Percentiles rank a stretch among this genome's conserved stretches.
phyloP scores from a whole-genome alignment of 2,113 vertebrate genomes.

The Solea senegalensis region DNA sequence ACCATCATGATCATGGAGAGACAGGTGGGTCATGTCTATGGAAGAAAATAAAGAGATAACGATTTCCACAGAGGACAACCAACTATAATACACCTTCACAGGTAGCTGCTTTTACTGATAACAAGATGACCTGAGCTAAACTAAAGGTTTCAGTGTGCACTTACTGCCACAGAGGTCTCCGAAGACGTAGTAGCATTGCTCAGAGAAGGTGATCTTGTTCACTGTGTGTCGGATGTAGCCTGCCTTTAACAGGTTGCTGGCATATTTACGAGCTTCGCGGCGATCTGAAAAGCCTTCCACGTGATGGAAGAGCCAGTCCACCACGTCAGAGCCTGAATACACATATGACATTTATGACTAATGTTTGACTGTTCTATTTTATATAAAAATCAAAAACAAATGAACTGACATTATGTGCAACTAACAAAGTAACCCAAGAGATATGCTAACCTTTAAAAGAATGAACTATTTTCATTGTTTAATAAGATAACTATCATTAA shows the following conservation, averaged over 20 bases:
- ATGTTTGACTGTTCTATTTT: background rate
- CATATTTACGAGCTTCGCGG: constrained; percentile 94
- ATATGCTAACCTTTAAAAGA: background rate
- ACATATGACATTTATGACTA: background rate
- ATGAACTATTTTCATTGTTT: background rate
- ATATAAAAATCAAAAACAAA: background rate
- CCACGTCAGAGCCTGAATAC: constrained; percentile 93
- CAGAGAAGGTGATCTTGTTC: constrained; percentile 99
- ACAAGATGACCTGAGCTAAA: background rate
- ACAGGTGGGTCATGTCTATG: constrained; percentile 94
- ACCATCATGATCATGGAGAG: constrained; percentile 95
- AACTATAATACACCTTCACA: background rate
- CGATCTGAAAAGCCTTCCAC: constrained; percentile 97
- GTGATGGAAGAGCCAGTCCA: constrained; percentile 98
- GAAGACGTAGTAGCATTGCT: constrained; percentile 97
- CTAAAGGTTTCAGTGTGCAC: constrained; percentile 25
- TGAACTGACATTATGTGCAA: background rate
- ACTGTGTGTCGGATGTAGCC: constrained; percentile 98
- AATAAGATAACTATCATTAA: background rate
- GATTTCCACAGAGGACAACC: background rate
- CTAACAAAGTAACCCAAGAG: background rate
- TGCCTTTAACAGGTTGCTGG: constrained; percentile 98
- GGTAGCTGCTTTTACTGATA: background rate
- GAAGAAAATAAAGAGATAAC: background rate
- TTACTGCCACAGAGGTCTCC: constrained; percentile 83